Evolutionary conservation across 2,888 invertebrate species (phyloP), one percentile per base, ranked within the genome.

Genomic region (Chalcis sispes): DNA sequence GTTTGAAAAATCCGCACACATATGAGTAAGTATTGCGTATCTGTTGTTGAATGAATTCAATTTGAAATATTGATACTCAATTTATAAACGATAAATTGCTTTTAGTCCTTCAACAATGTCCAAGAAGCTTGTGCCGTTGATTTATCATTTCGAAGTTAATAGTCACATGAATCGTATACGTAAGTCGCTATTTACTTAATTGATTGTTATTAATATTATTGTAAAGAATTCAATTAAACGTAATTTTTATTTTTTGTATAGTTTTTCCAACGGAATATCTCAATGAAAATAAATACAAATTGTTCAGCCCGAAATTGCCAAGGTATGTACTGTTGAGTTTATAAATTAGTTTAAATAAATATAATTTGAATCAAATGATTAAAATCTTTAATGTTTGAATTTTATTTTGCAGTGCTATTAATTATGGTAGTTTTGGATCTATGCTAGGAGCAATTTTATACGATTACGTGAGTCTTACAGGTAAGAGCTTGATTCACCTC

Each of bases 381-480:
- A 23, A 15, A 29, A 18, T 61, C 13, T 27, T 15, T 5, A 32
- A 32, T 5, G 8, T 3, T 8, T 23, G 10, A 2, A 25, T 40
- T 23, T 52, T 67, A 2, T 27, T 18, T 56, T 62, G 15, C 29
- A 76, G 77, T 20, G 65, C 77, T 8, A 66, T 77, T 1, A 77
- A 72, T 10, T 77, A 77, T 15, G 77, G 77, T 25, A 77, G 77
- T 23, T 77, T 77, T 32, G 77, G 73, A 52, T 74, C 77, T 0
- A 77, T 77, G 77, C 13, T 77, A 10, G 77, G 77, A 13, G 71
- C 77, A 1, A 67, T 77, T 42, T 46, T 77, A 5, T 77, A 77
- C 62, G 77, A 77, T 62, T 77, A 74, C 64, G 71, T 74, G 3
- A 77, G 77, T 52, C 77, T 77, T 0, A 77, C 77, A 46, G 75